Evolutionary conservation across 2,797 vertebrate genomes (phyloP).

Genomic region (Periophthalmus magnuspinnatus): DNA sequence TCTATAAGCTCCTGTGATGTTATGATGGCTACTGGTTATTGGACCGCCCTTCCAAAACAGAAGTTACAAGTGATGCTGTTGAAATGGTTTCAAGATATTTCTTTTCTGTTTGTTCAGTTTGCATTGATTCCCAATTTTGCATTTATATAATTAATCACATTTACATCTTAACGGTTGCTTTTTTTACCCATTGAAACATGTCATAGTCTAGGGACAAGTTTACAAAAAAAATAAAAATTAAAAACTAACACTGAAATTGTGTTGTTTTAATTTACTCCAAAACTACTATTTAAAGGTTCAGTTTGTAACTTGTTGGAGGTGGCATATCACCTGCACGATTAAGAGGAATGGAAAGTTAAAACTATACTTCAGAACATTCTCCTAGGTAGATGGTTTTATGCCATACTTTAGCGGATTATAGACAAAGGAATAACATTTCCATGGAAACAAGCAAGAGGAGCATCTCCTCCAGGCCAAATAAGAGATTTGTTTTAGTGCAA

Average conservation of each 20-base stretch:
- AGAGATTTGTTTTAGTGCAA: no score
- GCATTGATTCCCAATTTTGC: neutral
- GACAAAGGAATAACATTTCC: no score
- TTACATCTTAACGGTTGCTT: neutral
- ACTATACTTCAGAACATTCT: no score
- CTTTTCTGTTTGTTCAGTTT: conserved; percentile 32
- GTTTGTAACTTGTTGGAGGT: no score
- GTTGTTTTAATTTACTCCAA: neutral
- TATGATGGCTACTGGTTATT: conserved; percentile 34
- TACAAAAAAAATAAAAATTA: conserved; percentile 63
- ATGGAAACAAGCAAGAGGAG: no score
- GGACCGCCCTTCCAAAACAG: conserved; percentile 28
- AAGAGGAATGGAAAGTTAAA: no score
- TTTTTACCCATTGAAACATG: conserved; percentile 1
- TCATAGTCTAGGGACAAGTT: conserved; percentile 44
- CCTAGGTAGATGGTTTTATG: no score
- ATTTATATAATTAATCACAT: no score
- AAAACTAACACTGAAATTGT: conserved; percentile 45
- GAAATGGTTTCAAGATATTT: conserved; percentile 26
- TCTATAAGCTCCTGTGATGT: conserved; percentile 40
- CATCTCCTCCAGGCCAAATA: no score
- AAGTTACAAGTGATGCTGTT: conserved; percentile 5
- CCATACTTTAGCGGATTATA: no score
- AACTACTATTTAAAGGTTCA: neutral
- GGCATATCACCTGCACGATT: no score